phyloP scores from a whole-genome alignment of 2,113 vertebrate species.

The Pluvialis apricaria region DNA sequence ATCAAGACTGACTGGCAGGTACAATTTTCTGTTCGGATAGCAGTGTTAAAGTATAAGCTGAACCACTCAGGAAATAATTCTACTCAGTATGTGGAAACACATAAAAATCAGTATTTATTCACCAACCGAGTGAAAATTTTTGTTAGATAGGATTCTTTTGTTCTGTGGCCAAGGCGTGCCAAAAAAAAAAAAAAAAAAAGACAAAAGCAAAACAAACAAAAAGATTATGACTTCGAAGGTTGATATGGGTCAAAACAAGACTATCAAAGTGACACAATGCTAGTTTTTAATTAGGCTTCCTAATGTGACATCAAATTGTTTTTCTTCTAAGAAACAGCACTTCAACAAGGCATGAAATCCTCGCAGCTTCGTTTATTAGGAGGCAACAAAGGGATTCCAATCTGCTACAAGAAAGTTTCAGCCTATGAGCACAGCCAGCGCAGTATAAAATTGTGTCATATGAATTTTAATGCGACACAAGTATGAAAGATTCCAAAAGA shows the following conservation, averaged over 20 bases:
- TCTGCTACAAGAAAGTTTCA: slow-evolving; percentile 32
- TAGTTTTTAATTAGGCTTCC: slow-evolving; percentile 20
- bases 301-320: slow-evolving; percentile 8
- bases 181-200: not conserved
- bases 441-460: slow-evolving; percentile 45
- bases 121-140: slow-evolving; percentile 3
- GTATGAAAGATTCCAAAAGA: slow-evolving; percentile 36
- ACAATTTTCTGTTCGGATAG: not conserved
- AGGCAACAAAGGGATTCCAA: slow-evolving; percentile 47
- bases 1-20: slow-evolving; percentile 5
- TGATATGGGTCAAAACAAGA: not conserved
- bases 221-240: not conserved
- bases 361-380: not conserved
- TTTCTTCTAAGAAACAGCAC: slow-evolving; percentile 3
- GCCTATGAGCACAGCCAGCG: not conserved
- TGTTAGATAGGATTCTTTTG: not conserved
- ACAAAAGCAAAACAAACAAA: not conserved
- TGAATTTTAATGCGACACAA: slow-evolving; percentile 55
- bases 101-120: not conserved
- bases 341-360: slow-evolving; percentile 33
- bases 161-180: not conserved
- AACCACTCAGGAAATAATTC: not conserved
- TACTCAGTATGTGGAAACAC: not conserved
- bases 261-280: not conserved
- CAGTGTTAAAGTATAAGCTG: not conserved